Base-by-base conservation (phyloP, 2,888 invertebrate genomes). In the Cosmorhoe ocellata region DNA sequence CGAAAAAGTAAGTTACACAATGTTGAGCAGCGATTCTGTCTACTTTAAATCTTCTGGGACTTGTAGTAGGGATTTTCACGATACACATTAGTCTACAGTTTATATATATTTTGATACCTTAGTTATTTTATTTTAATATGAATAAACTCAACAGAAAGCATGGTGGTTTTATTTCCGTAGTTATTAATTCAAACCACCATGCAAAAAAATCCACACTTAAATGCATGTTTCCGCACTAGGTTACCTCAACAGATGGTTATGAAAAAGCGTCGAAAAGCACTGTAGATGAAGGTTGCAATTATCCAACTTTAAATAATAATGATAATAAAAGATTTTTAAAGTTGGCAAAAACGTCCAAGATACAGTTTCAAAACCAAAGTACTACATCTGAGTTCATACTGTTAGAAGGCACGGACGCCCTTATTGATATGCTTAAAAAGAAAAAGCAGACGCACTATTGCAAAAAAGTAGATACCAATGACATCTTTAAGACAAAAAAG, bases 1-100 rank as follows among this genome's bases (percentile, higher is more conserved):
- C 31, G 74, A 80, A 44, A 78, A 76, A 76, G 80, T 81, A 72
- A 86, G 80, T 79, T 79, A 65, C 55, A 64, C 71, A 30, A 60
- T 65, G 50, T 61, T 79, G 54, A 74, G 65, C 58, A 65, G 61
- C 40, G 67, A 69, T 27, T 58, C 49, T n/a, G 28, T 58, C 45
- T 38, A 48, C 28, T 26, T 41, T 24, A 46, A 51, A 44, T 50
- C 39, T 30, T 38, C 38, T 31, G 42, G 36, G 14, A 28, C 40
- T 28, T 45, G 34, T 32, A 45, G 45, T 31, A 43, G 38, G 18
- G 43, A 50, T 12, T 43, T 42, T 32, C 24, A 32, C 22, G 13
- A 33, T 24, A 43, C 9, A 42, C 37, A 43, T 36, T 28, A 38
- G 11, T 9, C 6, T 18, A 18, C 4, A 18, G 7, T 36, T 27